Evolutionary conservation across 2,888 invertebrate genomes (phyloP), one percentile per base, ranked within the genome.

Genomic region (Busseola fusca): DNA sequence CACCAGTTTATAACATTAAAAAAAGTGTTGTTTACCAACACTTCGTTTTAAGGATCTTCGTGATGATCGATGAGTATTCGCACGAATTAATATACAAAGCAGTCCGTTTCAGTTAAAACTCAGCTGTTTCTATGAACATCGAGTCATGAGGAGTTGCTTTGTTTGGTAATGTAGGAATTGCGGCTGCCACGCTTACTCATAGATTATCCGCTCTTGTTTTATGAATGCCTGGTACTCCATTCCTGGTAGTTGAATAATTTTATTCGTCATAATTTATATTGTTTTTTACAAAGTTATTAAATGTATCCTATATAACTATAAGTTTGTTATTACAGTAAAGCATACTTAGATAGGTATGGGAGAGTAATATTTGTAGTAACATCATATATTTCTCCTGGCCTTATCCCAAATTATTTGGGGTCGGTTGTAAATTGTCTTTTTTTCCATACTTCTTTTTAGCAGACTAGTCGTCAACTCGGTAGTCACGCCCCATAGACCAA

Each of bases 141-240:
- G 42, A 72, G 48, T 50, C 48, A 63, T 30, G 48, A 50, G 1
- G 30, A 21, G 14, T 63, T 25, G 48, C 64, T 60, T 72, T 72
- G 73, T 76, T 72, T 30, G 54, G 64, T 60, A 48, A 25, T 78
- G 40, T 60, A 56, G 48, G 27, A 64, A 72, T 21, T 60, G 30
- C 21, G 30, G 18, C 40, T 21, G 30, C 25, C 21, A 25, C 12
- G 64, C 48, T 76, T 76, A 78, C 73, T 76, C 79, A 78, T 78
- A 21, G 16, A 30, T 34, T 64, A 78, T 50, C n/a, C 34, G 73
- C 74, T 48, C n/a, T 64, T 45, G 56, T 63, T 79, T 63, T 57
- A 80, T 81, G 58, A 63, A 56, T 58, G 57, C 68, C 64, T 69
- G 21, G 57, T 68, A 76, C 64, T 62, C 25, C n/a, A 69, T 75